Evolutionary conservation across 2,797 vertebrate species (phyloP).

Genomic region (Choloepus didactylus): DNA sequence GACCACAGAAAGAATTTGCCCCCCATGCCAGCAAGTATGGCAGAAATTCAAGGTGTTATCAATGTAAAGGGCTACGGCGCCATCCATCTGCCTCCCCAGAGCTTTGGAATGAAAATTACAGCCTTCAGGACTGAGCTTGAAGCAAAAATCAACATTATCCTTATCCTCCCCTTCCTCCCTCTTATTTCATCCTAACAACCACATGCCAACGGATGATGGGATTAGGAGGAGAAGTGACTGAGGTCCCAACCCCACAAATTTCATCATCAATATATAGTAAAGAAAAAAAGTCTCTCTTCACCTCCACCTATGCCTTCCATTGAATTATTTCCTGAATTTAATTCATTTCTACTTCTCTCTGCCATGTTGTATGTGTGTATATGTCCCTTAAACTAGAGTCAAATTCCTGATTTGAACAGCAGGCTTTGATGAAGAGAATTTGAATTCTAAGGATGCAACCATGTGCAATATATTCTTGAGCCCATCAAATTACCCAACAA

Average conservation of each 20-base stretch:
- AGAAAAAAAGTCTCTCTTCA: background rate
- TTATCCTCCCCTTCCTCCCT: background rate
- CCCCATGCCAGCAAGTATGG: background rate
- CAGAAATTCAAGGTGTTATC: constrained; percentile 42
- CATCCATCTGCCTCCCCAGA: constrained; percentile 30
- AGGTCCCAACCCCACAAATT: background rate
- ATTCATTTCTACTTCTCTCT: background rate
- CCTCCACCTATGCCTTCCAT: background rate
- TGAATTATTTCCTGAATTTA: background rate
- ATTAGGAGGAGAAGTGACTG: background rate
- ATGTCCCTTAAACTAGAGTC: background rate
- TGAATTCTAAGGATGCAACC: background rate
- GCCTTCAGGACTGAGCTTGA: background rate
- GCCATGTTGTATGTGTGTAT: background rate
- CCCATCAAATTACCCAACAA: background rate
- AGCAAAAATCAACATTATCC: constrained; percentile 50
- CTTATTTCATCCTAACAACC: constrained; percentile 37
- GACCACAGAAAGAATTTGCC: background rate
- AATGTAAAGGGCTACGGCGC: background rate
- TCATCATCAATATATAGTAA: background rate
- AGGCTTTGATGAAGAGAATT: background rate
- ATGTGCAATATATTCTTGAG: background rate
- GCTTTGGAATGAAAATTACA: constrained; percentile 67
- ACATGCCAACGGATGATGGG: background rate
- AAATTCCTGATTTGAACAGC: background rate